Evolutionary conservation across 1,140 invertebrate species (phyloP).

Genomic region (Drosophila asahinai): DNA sequence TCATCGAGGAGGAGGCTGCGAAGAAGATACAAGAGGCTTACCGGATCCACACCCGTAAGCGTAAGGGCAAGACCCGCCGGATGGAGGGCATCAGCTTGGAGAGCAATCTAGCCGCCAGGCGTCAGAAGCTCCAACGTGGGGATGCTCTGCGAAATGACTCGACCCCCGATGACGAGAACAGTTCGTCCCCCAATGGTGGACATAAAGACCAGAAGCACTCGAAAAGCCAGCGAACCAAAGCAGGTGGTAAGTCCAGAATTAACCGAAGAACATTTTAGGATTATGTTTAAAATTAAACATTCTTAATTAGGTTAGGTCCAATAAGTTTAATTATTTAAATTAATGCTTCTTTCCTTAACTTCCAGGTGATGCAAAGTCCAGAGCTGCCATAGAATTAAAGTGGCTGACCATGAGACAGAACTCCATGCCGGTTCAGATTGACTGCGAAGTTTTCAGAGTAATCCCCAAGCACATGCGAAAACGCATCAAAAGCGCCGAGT

Average conservation of each 20-base stretch:
- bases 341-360: neutral
- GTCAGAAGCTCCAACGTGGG: slow-evolving; percentile 75
- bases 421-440: slow-evolving; percentile 84
- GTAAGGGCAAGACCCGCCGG: slow-evolving; percentile 22
- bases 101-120: slow-evolving; percentile 63
- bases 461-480: slow-evolving; percentile 79
- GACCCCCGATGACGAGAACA: slow-evolving; percentile 74
- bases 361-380: slow-evolving; percentile 33
- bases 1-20: slow-evolving; percentile 77
- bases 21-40: slow-evolving; percentile 71
- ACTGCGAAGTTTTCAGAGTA: slow-evolving; percentile 76
- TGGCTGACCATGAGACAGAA: slow-evolving; percentile 74
- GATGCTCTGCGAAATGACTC: slow-evolving; percentile 79
- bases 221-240: neutral
- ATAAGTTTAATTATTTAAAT: too few species aligned
- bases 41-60: slow-evolving; percentile 45
- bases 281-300: neutral
- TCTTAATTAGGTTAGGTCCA: neutral
- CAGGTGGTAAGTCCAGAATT: slow-evolving; percentile 35
- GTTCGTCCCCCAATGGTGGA: slow-evolving; percentile 14
- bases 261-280: neutral
- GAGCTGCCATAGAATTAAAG: slow-evolving; percentile 36
- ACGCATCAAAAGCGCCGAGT: slow-evolving; percentile 76
- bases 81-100: slow-evolving; percentile 55
- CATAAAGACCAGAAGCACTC: slow-evolving; percentile 6